Evolutionary conservation across 2,113 vertebrate genomes (phyloP), one percentile per base, ranked within the genome.

Genomic region (Megaceryle maxima): DNA sequence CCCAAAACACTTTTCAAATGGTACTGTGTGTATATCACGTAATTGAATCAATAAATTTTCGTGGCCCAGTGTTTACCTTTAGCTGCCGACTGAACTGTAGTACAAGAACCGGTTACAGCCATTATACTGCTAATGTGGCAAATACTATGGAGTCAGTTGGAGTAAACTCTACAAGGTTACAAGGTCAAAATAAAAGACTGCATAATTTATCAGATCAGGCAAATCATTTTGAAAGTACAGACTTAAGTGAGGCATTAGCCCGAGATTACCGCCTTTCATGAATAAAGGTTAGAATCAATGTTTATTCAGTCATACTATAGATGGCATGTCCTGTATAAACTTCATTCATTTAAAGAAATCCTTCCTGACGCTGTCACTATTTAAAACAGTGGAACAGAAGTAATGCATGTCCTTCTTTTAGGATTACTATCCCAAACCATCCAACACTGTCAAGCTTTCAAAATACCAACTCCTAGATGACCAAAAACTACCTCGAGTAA

Each of bases 121-220:
- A 96, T 94, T 92, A 92, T 64, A 26, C 48, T 92, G 90, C 90
- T 94, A 95, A 93, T 90, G 94, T 91, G 79, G 87, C 82, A 95
- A 98, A 96, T 73, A 96, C 83, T 80, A 78, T 21, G 92, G 92
- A 97, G 84, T 93, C 81, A 88, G 90, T 92, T 97, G 90, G 97
- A 97, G 88, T 97, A 97, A 97, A 98, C 90, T 96, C 83, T 84
- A 39, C 85, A 84, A 64, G 94, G 90, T 95, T 97, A 94, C 79
- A 55, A 97, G 97, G 97, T 98, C 97, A 98, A 95, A 98, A 97
- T 94, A 75, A 93, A 98, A 96, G 95, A 94, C 95, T 97, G 96
- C 88, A 97, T 98, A 97, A 98, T 98, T 98, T 97, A 98, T 97
- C 94, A 98, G 78, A 97, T 96, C 80, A 96, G 94, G 87, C 84